These are phyloP conservation scores for Sebastes melanostomus DNA, from an alignment of 2,797 vertebrate genomes.

Conservation along the genomic window DNA sequence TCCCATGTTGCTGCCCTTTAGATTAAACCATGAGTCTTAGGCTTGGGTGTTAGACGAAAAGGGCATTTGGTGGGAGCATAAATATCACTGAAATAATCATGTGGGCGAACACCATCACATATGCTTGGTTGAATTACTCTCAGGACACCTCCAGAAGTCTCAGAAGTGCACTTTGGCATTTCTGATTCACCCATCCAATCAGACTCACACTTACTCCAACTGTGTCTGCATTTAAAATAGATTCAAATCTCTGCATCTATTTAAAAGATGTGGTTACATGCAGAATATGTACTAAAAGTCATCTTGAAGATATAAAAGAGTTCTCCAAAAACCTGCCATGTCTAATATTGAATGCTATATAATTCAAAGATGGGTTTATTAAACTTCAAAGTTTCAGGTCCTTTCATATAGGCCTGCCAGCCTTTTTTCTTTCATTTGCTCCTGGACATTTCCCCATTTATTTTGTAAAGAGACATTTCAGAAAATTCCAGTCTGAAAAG, in stretches of 20 bases:
- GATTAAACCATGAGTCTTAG: conserved; percentile 10
- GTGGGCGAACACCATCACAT: conserved; percentile 40
- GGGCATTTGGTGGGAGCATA: conserved; percentile 51
- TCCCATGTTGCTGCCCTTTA: conserved; percentile 5
- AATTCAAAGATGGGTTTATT: not conserved
- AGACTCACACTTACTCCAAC: conserved; percentile 41
- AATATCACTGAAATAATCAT: conserved; percentile 45
- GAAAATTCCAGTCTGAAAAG: not conserved
- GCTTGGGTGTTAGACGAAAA: conserved; percentile 28
- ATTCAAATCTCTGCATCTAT: not conserved
- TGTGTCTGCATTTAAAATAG: conserved; percentile 27
- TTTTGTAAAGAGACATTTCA: not conserved
- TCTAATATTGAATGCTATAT: not conserved
- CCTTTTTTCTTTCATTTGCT: not conserved
- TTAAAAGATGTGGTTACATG: not conserved
- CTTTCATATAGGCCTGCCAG: not conserved
- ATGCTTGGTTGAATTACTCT: conserved; percentile 25
- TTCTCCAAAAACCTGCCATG: not conserved
- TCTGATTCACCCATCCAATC: conserved; percentile 51
- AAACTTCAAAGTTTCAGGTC: not conserved
- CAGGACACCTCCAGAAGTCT: conserved; percentile 38
- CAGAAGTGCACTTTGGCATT: conserved; percentile 26
- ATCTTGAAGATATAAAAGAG: not conserved
- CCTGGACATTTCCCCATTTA: not conserved
- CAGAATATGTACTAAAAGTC: not conserved